Evolutionary conservation across 2,797 vertebrate species (phyloP).

Genomic region (Fistularia tabacaria): DNA sequence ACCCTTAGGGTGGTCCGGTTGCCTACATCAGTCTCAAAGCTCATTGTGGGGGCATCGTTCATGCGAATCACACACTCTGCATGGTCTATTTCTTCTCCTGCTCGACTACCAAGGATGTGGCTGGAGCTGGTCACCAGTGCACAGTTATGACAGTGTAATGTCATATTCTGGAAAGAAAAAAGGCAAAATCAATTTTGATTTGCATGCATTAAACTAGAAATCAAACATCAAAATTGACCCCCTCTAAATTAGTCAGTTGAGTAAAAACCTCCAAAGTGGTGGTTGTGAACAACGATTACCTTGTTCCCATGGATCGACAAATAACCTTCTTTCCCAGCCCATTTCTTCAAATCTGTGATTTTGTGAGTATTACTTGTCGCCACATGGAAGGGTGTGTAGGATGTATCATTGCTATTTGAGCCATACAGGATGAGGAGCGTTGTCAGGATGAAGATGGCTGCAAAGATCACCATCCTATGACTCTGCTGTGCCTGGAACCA

Average conservation of each 20-base stretch:
- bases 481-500: slow-evolving; percentile 68
- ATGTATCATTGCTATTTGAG: slow-evolving; percentile 79
- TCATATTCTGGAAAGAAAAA: slow-evolving; percentile 78
- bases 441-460: slow-evolving; percentile 83
- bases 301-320: slow-evolving; percentile 85
- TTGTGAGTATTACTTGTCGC: slow-evolving; percentile 43
- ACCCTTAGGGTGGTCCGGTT: slow-evolving; percentile 89
- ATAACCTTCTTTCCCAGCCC: slow-evolving; percentile 82
- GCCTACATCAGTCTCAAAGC: slow-evolving; percentile 84
- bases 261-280: too few relatives aligned
- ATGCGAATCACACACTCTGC: slow-evolving; percentile 93
- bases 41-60: slow-evolving; percentile 90
- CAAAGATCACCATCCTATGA: slow-evolving; percentile 84
- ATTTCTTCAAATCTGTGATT: slow-evolving; percentile 83
- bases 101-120: slow-evolving; percentile 83
- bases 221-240: too few relatives aligned
- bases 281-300: slow-evolving; percentile 55
- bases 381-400: slow-evolving; percentile 63
- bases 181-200: neutral
- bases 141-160: slow-evolving; percentile 81
- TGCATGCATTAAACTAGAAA: neutral
- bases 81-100: slow-evolving; percentile 82
- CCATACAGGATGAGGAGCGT: slow-evolving; percentile 93
- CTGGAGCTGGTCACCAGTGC: slow-evolving; percentile 94
- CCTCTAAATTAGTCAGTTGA: too few relatives aligned